phyloP scores from a whole-genome alignment of 2,888 invertebrate species.

The Erebia ligea region DNA sequence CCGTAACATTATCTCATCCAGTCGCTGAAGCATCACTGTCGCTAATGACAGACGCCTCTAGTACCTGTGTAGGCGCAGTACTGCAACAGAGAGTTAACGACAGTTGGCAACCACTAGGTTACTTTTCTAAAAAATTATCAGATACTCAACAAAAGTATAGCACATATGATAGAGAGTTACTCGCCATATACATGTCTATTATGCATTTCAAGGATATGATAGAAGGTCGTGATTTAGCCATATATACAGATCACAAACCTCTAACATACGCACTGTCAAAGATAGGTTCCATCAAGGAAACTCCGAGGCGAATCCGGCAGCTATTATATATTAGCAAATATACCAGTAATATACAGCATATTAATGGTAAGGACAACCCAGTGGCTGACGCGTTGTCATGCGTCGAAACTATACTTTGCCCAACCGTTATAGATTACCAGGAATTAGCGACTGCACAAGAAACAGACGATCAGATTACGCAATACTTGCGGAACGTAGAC shows the following conservation, averaged over 20 bases:
- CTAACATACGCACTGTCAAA: slow-evolving; percentile 31
- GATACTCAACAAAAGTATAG: slow-evolving; percentile 39
- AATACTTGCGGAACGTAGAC: neutral
- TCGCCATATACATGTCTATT: slow-evolving; percentile 19
- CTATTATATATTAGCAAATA: slow-evolving; percentile 24
- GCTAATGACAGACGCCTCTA: slow-evolving; percentile 53
- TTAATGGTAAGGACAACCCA: slow-evolving; percentile 15
- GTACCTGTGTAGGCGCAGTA: slow-evolving; percentile 51
- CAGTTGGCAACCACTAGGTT: slow-evolving; percentile 47
- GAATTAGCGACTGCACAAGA: neutral
- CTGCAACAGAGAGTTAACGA: slow-evolving; percentile 48
- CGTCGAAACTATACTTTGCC: neutral
- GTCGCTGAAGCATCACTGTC: slow-evolving; percentile 40
- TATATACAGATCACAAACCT: slow-evolving; percentile 40
- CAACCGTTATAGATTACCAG: slow-evolving; percentile 1
- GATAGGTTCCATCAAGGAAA: slow-evolving; percentile 22
- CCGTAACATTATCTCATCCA: slow-evolving; percentile 46
- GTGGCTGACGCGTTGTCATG: slow-evolving; percentile 23
- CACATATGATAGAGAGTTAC: slow-evolving; percentile 37
- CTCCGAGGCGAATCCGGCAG: slow-evolving; percentile 28
- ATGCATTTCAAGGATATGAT: slow-evolving; percentile 24
- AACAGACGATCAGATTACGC: slow-evolving; percentile 1
- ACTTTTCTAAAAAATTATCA: slow-evolving; percentile 51
- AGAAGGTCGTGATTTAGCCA: slow-evolving; percentile 18
- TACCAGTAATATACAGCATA: slow-evolving; percentile 19